These are phyloP conservation scores for Archocentrus centrarchus DNA, from an alignment of 2,113 vertebrate genomes.

Conservation along the genomic window DNA sequence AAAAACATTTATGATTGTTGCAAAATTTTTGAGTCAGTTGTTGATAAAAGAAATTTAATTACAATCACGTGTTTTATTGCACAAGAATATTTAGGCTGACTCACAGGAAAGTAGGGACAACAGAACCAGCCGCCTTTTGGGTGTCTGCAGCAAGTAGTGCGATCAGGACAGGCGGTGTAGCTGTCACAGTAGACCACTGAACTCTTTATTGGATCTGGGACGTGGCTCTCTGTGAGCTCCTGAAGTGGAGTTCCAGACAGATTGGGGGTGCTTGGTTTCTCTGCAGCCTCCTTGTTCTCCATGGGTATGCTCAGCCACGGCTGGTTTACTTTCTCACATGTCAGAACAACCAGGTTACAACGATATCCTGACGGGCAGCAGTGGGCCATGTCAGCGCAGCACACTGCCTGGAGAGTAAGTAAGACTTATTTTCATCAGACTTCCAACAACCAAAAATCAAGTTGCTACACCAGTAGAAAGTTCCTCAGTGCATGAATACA, in stretches of 20 bases:
- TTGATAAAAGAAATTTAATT: too few relatives aligned
- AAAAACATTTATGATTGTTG: neutral
- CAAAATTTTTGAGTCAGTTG: too few relatives aligned
- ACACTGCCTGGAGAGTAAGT: slow-evolving; percentile 68
- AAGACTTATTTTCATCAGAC: neutral
- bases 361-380: slow-evolving; percentile 74
- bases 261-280: neutral
- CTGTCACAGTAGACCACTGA: slow-evolving; percentile 65
- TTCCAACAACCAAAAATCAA: neutral
- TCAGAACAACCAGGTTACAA: slow-evolving; percentile 47
- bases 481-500: too few relatives aligned
- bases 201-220: neutral
- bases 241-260: neutral
- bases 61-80: neutral
- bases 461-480: neutral
- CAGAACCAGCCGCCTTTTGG: slow-evolving; percentile 65
- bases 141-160: slow-evolving; percentile 71
- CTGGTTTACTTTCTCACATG: slow-evolving; percentile 51
- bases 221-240: neutral
- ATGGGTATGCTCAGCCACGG: slow-evolving; percentile 51
- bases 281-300: slow-evolving; percentile 34
- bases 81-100: neutral
- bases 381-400: slow-evolving; percentile 73
- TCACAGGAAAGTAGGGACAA: slow-evolving; percentile 60
- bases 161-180: slow-evolving; percentile 24